phyloP scores from a whole-genome alignment of 2,113 vertebrate species.

The Etia nguti region DNA sequence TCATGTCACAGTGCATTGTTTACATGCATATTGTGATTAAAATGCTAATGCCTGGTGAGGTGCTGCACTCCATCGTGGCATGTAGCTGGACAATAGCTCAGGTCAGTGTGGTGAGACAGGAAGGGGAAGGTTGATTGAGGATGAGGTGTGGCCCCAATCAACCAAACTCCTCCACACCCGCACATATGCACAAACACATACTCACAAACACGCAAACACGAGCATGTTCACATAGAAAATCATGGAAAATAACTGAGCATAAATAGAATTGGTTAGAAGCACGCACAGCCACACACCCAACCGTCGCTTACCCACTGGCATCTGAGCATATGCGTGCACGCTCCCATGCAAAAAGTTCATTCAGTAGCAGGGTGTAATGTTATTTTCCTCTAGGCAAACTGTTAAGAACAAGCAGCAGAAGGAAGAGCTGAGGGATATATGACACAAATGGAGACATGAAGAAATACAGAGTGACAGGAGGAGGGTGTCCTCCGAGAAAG shows the following conservation, averaged over 20 bases:
- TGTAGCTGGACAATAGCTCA: slow-evolving; percentile 60
- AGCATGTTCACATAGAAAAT: neutral
- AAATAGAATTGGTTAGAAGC: neutral
- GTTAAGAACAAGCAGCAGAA: neutral
- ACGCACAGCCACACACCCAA: neutral
- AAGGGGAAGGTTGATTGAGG: slow-evolving; percentile 31
- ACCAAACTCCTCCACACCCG: neutral
- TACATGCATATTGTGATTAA: slow-evolving; percentile 52
- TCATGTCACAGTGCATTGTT: neutral
- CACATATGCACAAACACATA: neutral
- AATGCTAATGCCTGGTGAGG: slow-evolving; percentile 55
- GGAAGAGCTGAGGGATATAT: neutral
- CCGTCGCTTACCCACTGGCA: neutral
- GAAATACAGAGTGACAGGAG: neutral
- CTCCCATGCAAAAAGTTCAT: neutral
- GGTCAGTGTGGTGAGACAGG: slow-evolving; percentile 49
- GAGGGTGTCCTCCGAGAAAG: neutral
- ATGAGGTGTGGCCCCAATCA: slow-evolving; percentile 14
- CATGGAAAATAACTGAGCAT: neutral
- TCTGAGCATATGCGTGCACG: neutral
- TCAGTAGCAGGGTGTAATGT: slow-evolving; percentile 26
- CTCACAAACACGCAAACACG: neutral
- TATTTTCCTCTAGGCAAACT: slow-evolving; percentile 31
- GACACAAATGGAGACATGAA: neutral
- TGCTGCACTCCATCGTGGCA: slow-evolving; percentile 48